These are phyloP conservation scores for Hephaestus fuliginosus DNA, from an alignment of 2,797 vertebrate genomes.

Conservation along the genomic window DNA sequence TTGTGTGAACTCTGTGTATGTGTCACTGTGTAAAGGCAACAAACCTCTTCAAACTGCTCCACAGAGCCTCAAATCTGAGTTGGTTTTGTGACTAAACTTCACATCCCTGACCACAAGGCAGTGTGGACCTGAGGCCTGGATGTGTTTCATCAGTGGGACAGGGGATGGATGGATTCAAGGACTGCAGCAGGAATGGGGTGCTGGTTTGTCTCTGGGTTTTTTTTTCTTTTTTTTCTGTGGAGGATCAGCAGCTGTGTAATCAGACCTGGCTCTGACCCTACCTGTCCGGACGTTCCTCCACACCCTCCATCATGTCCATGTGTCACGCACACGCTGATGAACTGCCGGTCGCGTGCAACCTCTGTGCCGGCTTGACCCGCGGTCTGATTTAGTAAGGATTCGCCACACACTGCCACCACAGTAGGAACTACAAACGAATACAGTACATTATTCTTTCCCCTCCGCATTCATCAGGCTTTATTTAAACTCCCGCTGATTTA, in stretches of 20 bases:
- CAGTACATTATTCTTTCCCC: conserved; percentile 46
- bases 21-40: too few species aligned
- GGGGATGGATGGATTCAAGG: conserved; percentile 52
- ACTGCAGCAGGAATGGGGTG: conserved; percentile 34
- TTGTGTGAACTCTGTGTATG: conserved; percentile 17
- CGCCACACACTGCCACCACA: conserved; percentile 48
- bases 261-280: conserved; percentile 78
- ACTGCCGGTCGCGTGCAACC: conserved; percentile 65
- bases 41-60: conserved; percentile 1
- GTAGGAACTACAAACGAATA: conserved; percentile 25
- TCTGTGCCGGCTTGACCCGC: conserved; percentile 53
- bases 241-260: conserved; percentile 83
- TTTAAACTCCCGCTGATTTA: conserved; percentile 70
- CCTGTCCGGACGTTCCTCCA: conserved; percentile 76
- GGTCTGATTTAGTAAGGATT: conserved; percentile 71
- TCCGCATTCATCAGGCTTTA: conserved; percentile 61
- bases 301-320: conserved; percentile 70
- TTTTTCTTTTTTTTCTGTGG: conserved; percentile 11
- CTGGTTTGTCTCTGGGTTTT: conserved; percentile 63
- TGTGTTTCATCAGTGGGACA: conserved; percentile 35
- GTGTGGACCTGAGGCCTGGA: neutral
- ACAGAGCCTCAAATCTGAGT: conserved; percentile 37
- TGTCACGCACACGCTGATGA: conserved; percentile 75
- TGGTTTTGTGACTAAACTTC: conserved; percentile 31
- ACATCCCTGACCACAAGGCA: conserved; percentile 4